A percentile compares a stretch with the other conserved stretches of the same genome.
Conservation (phyloP, 1,140 invertebrate genomes). For the Acyrthosiphon pisum region DNA sequence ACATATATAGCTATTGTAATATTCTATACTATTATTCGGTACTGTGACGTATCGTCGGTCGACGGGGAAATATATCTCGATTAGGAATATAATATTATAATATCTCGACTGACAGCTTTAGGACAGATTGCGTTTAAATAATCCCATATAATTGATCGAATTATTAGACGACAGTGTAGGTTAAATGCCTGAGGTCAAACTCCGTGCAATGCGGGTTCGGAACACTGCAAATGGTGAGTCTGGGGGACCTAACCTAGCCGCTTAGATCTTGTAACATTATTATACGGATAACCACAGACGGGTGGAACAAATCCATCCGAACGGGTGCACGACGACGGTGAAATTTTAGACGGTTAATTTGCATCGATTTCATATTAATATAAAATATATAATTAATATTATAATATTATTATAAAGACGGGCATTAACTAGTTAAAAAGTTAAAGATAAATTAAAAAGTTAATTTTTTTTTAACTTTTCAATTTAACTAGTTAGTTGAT, state of each 20-base stretch:
- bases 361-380: background rate
- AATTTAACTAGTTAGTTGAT: too few species aligned
- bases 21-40: too few species aligned
- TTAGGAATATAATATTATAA: background rate
- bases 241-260: background rate
- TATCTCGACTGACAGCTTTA: background rate
- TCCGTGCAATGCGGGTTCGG: background rate
- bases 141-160: background rate
- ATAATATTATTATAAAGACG: too few species aligned
- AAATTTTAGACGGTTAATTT: background rate
- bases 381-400: too few species aligned
- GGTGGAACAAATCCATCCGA: background rate
- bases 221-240: background rate
- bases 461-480: too few species aligned
- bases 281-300: background rate
- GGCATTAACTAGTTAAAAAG: too few species aligned
- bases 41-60: background rate
- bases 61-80: background rate
- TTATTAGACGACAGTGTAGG: background rate
- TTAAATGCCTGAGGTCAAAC: background rate
- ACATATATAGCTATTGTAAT: too few species aligned
- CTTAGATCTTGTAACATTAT: background rate
- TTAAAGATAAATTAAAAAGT: too few species aligned
- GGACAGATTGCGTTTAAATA: background rate
- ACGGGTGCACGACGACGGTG: background rate